Evolutionary conservation across 2,113 vertebrate genomes (phyloP).

Genomic region (Tachysurus fulvidraco): DNA sequence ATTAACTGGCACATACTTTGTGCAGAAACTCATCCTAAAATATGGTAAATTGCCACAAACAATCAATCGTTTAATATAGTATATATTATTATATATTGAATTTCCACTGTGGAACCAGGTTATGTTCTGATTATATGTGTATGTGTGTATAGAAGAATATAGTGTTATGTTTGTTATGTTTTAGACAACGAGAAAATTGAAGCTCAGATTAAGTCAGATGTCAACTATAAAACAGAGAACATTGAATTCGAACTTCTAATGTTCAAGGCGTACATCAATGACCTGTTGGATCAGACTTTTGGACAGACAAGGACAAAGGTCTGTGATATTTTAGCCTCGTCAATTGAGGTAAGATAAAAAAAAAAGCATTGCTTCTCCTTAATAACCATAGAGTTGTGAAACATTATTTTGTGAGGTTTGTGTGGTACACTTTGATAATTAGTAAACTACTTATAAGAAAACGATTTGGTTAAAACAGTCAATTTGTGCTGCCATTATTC

Average conservation of each 20-base stretch:
- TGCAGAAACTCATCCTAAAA: slow-evolving; percentile 75
- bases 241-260: slow-evolving; percentile 57
- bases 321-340: slow-evolving; percentile 78
- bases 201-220: slow-evolving; percentile 78
- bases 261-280: slow-evolving; percentile 63
- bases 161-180: background rate
- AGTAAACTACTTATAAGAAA: background rate
- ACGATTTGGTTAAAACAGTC: background rate
- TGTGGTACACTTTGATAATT: background rate
- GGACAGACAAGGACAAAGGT: slow-evolving; percentile 82
- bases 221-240: slow-evolving; percentile 71
- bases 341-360: slow-evolving; percentile 77
- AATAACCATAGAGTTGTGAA: background rate
- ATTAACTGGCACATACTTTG: slow-evolving; percentile 68
- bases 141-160: background rate
- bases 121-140: background rate
- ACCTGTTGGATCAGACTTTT: slow-evolving; percentile 78
- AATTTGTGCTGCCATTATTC: background rate
- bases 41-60: slow-evolving; percentile 73
- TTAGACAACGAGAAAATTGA: slow-evolving; percentile 82
- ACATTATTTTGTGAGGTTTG: background rate
- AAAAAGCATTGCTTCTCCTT: background rate
- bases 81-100: background rate
- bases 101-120: background rate
- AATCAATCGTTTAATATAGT: background rate